Evolutionary conservation across 2,797 vertebrate species (phyloP).

Genomic region (Atherinosoma microstoma): DNA sequence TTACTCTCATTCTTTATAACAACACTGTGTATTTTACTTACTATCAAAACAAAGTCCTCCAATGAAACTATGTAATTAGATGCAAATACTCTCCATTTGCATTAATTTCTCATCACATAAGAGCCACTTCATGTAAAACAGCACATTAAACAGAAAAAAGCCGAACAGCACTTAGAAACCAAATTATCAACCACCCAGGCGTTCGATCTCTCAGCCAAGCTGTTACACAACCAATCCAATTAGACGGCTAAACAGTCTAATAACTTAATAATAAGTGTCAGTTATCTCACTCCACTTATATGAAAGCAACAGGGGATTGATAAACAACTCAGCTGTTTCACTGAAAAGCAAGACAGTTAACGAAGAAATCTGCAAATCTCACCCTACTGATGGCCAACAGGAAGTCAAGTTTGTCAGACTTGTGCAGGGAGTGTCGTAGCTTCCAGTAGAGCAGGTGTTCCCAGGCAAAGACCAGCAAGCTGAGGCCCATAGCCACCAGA

Average conservation of each 20-base stretch:
- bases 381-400: constrained; percentile 97
- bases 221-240: constrained; percentile 40
- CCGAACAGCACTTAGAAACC: constrained; percentile 17
- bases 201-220: constrained; percentile 38
- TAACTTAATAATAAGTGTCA: constrained; percentile 38
- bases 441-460: constrained; percentile 98
- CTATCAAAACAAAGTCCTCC: constrained; percentile 38
- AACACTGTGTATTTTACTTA: constrained; percentile 30
- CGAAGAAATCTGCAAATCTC: constrained; percentile 42
- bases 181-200: constrained; percentile 37
- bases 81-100: constrained; percentile 43
- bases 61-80: constrained; percentile 45
- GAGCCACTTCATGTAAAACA: constrained; percentile 41
- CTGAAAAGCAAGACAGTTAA: not conserved
- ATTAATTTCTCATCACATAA: constrained; percentile 36
- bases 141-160: constrained; percentile 30
- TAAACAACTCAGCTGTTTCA: constrained; percentile 4
- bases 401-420: constrained; percentile 89
- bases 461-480: constrained; percentile 96
- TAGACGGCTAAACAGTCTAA: constrained; percentile 39
- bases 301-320: constrained; percentile 16
- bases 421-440: constrained; percentile 90
- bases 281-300: constrained; percentile 17
- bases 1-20: constrained; percentile 23
- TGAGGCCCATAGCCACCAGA: constrained; percentile 98